phyloP scores from a whole-genome alignment of 2,113 vertebrate genomes.

The Uria aalge region DNA sequence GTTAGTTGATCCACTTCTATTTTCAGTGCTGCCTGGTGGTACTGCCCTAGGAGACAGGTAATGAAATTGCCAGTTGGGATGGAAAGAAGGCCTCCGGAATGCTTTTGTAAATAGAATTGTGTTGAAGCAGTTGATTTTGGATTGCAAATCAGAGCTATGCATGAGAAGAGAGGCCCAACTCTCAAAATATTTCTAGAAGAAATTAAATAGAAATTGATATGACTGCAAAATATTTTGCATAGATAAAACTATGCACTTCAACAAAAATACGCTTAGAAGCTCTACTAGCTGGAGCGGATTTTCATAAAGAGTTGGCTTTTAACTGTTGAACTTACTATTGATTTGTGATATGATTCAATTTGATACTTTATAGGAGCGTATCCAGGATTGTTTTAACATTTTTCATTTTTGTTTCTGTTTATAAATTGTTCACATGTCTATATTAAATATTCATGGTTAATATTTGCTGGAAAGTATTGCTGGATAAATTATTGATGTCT shows the following conservation, averaged over 20 bases:
- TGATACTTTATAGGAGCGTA: not conserved
- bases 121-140: not conserved
- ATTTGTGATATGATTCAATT: not conserved
- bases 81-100: not conserved
- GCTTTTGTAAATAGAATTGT: not conserved
- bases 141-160: not conserved
- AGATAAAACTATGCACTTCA: not conserved
- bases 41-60: not conserved
- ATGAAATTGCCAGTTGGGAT: not conserved
- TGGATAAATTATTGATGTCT: constrained; percentile 22
- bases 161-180: not conserved
- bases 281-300: not conserved
- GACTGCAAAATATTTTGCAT: not conserved
- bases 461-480: constrained; percentile 18
- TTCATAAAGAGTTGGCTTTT: not conserved
- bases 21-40: not conserved
- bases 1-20: not conserved
- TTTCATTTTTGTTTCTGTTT: constrained; percentile 49
- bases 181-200: constrained; percentile 3
- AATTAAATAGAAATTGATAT: not conserved
- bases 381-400: not conserved
- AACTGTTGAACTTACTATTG: not conserved
- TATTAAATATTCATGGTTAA: constrained; percentile 39
- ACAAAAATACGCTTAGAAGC: not conserved
- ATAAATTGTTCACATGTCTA: not conserved